phyloP scores from a whole-genome alignment of 1,140 invertebrate species.

The Sitobion miscanthi region DNA sequence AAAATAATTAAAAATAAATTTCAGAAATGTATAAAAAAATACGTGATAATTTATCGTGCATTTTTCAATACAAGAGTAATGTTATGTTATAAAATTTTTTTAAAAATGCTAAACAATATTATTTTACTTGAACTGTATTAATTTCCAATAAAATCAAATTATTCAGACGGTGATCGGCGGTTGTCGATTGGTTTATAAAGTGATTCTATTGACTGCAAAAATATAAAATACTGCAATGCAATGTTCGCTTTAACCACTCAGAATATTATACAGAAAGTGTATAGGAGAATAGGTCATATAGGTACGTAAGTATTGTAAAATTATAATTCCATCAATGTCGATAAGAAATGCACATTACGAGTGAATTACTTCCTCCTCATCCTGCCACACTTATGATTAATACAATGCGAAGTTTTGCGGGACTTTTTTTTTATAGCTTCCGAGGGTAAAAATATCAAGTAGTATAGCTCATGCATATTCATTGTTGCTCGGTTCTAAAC shows the following conservation, averaged over 20 bases:
- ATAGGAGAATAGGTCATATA: not conserved
- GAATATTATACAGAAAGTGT: not conserved
- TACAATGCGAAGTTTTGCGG: conserved; percentile 28
- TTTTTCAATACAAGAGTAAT: not conserved
- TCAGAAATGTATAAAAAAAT: not conserved
- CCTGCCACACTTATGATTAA: not conserved
- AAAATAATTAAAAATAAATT: not conserved
- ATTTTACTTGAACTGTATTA: not conserved
- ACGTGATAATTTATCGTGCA: not conserved
- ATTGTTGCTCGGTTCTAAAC: conserved; percentile 18
- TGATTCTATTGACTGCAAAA: not conserved
- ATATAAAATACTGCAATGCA: not conserved
- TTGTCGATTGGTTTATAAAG: not conserved
- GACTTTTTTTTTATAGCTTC: conserved; percentile 31
- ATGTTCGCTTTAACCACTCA: not conserved
- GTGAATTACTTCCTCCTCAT: not conserved
- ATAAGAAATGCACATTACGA: conserved; percentile 13
- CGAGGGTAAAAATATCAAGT: conserved; percentile 38
- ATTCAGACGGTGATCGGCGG: not conserved
- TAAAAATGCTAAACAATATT: not conserved
- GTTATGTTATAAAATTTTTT: not conserved
- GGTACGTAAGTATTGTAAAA: not conserved
- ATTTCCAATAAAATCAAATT: not conserved
- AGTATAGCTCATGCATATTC: conserved; percentile 42
- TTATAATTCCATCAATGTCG: conserved; percentile 13